A percentile compares a stretch with the other conserved stretches of the same genome.
These are phyloP conservation scores for Popillia japonica DNA, from an alignment of 1,140 invertebrate species.

Conservation along the genomic window DNA sequence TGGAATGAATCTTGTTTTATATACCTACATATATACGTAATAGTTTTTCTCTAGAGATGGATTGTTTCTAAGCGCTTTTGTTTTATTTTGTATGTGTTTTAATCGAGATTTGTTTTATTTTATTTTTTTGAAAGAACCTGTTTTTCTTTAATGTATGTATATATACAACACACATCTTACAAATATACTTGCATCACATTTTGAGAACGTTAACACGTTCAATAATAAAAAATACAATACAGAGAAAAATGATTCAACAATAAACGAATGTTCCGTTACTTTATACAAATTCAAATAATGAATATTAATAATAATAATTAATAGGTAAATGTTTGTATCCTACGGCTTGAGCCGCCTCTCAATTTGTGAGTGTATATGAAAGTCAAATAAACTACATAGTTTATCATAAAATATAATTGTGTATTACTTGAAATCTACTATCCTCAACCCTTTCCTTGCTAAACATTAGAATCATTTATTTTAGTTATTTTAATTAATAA, in stretches of 20 bases:
- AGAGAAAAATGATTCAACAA: slow-evolving; percentile 44
- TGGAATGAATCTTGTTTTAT: slow-evolving; percentile 21
- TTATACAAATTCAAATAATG: slow-evolving; percentile 53
- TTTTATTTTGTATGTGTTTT: background rate
- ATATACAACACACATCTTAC: background rate
- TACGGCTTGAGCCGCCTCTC: slow-evolving; percentile 61
- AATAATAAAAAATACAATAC: slow-evolving; percentile 4
- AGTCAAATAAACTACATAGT: slow-evolving; percentile 64
- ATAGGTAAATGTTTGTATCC: slow-evolving; percentile 64
- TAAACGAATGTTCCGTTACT: slow-evolving; percentile 52
- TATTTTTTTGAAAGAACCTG: background rate
- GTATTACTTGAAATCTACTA: slow-evolving; percentile 13
- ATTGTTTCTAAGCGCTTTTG: slow-evolving; percentile 26
- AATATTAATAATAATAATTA: slow-evolving; percentile 63
- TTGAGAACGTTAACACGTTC: background rate
- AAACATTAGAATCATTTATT: too few species aligned
- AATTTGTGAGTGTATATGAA: slow-evolving; percentile 63
- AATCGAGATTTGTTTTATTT: slow-evolving; percentile 15
- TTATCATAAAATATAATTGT: slow-evolving; percentile 56
- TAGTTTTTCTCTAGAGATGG: background rate
- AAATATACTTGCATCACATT: slow-evolving; percentile 23
- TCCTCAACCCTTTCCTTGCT: background rate
- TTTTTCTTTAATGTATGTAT: slow-evolving; percentile 3
- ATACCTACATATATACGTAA: background rate
- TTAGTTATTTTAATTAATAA: too few species aligned